Conservation (phyloP, 2,113 vertebrate genomes). For the Struthio camelus region DNA sequence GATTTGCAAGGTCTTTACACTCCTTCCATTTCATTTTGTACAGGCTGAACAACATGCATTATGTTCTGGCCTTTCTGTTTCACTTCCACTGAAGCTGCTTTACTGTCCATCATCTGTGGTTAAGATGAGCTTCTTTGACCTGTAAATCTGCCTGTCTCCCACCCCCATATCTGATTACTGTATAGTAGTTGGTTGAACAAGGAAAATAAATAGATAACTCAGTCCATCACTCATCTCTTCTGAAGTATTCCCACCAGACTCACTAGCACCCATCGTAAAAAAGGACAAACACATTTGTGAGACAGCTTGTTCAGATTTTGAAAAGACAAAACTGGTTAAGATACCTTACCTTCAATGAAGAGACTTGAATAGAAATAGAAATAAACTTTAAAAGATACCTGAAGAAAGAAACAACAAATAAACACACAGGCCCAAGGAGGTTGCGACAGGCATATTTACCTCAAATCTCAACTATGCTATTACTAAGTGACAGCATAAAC, state of each 20-base stretch:
- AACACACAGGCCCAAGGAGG: not conserved
- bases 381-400: not conserved
- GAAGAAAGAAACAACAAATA: not conserved
- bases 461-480: not conserved
- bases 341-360: conserved; percentile 18
- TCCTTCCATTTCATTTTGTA: not conserved
- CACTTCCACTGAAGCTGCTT: not conserved
- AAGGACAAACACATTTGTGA: not conserved
- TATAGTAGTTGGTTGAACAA: rapidly evolving
- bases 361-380: conserved; percentile 13
- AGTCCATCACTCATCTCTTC: rapidly evolving
- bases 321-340: not conserved
- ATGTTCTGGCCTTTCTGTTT: not conserved
- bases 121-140: not conserved
- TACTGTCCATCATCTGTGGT: not conserved
- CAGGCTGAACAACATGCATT: not conserved
- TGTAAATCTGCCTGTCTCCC: not conserved
- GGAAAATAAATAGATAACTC: not conserved
- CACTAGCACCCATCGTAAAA: rapidly evolving
- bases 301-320: not conserved
- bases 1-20: not conserved
- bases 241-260: not conserved
- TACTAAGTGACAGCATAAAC: not conserved
- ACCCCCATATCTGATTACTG: not conserved
- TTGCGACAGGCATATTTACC: not conserved